These are phyloP conservation scores for Montipora foliosa DNA, from an alignment of 64 coral and sea anemone species.

Conservation along the genomic window DNA sequence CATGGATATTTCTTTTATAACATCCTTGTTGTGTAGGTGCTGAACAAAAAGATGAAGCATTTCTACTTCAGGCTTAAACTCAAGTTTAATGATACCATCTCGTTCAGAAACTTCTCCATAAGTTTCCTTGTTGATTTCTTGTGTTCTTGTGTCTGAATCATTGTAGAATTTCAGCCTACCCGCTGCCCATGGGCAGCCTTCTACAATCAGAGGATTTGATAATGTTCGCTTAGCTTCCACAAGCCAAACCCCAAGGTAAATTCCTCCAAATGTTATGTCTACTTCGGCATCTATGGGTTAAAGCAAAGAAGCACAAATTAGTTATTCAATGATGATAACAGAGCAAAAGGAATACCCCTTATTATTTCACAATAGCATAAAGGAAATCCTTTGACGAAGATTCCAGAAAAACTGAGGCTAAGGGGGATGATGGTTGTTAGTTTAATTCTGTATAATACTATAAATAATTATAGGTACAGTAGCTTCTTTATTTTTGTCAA, in stretches of 20 bases:
- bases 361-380: too few relatives aligned
- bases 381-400: too few relatives aligned
- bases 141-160: background rate
- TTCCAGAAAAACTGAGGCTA: too few relatives aligned
- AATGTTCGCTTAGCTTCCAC: slow-evolving; percentile 27
- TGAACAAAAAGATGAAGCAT: background rate
- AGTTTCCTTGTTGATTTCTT: background rate
- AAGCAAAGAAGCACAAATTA: background rate
- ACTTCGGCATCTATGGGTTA: slow-evolving; percentile 40
- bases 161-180: slow-evolving; percentile 21
- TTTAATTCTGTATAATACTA: too few relatives aligned
- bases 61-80: slow-evolving; percentile 28
- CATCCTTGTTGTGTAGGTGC: background rate
- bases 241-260: slow-evolving; percentile 20
- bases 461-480: too few relatives aligned
- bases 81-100: slow-evolving; percentile 33
- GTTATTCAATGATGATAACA: background rate
- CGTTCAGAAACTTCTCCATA: background rate
- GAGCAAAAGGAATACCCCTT: too few relatives aligned
- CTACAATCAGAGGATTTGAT: background rate
- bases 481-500: too few relatives aligned
- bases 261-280: slow-evolving; percentile 50
- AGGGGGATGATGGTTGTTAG: too few relatives aligned
- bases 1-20: background rate
- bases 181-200: slow-evolving; percentile 6